These are phyloP conservation scores for Mormoops blainvillei DNA, from an alignment of 2,113 vertebrate genomes.

Conservation along the genomic window DNA sequence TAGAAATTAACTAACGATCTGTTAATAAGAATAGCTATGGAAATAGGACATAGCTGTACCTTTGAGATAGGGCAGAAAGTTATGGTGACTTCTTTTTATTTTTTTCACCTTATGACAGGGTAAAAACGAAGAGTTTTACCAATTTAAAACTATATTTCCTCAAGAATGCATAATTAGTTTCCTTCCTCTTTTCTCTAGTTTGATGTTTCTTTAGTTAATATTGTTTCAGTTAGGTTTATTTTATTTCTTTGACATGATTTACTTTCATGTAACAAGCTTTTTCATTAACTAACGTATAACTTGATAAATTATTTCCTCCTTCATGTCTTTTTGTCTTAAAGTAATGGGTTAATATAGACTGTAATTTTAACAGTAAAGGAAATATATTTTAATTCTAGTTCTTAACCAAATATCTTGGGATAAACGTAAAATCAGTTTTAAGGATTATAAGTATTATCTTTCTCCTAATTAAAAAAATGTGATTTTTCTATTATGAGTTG, in stretches of 20 bases:
- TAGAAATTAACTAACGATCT: background rate
- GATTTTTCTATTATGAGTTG: background rate
- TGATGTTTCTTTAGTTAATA: background rate
- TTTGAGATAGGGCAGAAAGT: background rate
- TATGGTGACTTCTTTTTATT: background rate
- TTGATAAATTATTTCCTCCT: background rate
- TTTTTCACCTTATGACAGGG: background rate
- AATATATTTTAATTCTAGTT: background rate
- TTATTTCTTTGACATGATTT: background rate
- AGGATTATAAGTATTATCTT: background rate
- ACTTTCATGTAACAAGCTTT: background rate
- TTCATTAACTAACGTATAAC: background rate
- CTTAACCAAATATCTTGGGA: background rate
- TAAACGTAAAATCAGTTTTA: conserved; percentile 10
- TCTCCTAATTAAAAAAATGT: background rate
- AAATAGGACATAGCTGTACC: background rate
- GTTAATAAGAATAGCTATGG: background rate
- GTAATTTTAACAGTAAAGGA: background rate
- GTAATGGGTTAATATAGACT: background rate
- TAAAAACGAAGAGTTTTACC: background rate
- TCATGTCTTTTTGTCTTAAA: background rate
- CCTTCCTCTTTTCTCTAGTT: background rate
- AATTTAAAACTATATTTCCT: background rate
- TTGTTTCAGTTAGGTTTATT: background rate
- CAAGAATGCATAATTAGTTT: background rate